Evolutionary conservation across 2,113 vertebrate species (phyloP), one percentile per base, ranked within the genome.

Genomic region (Lepus europaeus): DNA sequence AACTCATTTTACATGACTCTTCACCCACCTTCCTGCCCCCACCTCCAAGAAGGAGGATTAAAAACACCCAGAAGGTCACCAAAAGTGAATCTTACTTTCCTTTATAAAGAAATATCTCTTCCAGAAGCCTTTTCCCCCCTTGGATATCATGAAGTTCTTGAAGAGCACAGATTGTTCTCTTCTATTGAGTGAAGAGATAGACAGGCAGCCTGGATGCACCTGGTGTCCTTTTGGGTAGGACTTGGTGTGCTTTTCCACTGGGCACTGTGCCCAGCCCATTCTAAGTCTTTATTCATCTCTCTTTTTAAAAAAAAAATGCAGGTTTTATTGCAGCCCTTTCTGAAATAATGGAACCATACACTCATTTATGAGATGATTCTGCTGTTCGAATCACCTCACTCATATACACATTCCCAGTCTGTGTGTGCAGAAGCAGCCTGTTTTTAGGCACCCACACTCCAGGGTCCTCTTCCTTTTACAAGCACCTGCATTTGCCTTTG

Each of bases 301-400:
- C 56, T 80, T 31, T 2, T 9, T 66, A 39, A 45, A 45, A 77
- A 80, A 45, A 45, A 77, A 80, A 78, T 51, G 61, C 39, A 84
- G 93, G 19, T 93, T 84, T 87, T 87, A 81, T 89, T 72, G 17
- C 20, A 91, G 53, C 29, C 53, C 8, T 66, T 93, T 93, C 70
- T 49, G 80, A 89, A 39, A 66, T 79, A 86, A 85, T 31, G 20
- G 90, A 66, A 31, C 70, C 45, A 74, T n/a, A 14, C 25, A 25
- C 20, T 19, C 76, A 81, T 2, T 91, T 74, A 61, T 33, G 64
- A 69, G 77, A 56, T 0, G 31, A 56, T 6, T 64, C 66, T 84
- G n/a, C 66, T 45, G 53, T n/a, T 81, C 4, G 22, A 19, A 20
- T 27, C 20, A 76, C 53, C 70, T 14, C 25, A 68, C n/a, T 31